phyloP scores from a whole-genome alignment of 2,797 vertebrate genomes.

The Acipenser oxyrinchus region DNA sequence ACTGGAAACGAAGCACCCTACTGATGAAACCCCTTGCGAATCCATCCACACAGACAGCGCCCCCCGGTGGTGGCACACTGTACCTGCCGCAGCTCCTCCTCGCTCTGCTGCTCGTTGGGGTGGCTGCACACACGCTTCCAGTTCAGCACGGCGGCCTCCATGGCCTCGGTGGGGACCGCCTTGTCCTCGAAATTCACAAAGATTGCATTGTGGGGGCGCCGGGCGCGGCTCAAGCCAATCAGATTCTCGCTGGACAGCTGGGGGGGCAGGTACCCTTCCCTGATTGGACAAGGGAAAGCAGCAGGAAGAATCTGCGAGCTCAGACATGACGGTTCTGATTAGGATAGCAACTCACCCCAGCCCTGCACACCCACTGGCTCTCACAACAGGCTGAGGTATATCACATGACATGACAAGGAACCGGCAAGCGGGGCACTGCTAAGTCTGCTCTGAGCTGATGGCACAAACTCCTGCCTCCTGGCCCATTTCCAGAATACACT shows the following conservation, averaged over 20 bases:
- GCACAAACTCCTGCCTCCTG: too few species aligned
- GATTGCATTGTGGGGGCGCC: slow-evolving; percentile 78
- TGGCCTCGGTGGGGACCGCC: slow-evolving; percentile 49
- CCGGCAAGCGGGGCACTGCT: not conserved
- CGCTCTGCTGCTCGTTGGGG: slow-evolving; percentile 48
- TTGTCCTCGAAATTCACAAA: slow-evolving; percentile 73
- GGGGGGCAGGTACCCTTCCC: slow-evolving; percentile 51
- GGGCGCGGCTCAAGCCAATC: slow-evolving; percentile 69
- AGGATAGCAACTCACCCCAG: not conserved
- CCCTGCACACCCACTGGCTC: not conserved
- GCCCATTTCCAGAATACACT: too few species aligned
- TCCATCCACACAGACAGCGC: too few species aligned
- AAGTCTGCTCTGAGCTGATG: too few species aligned
- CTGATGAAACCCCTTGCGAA: too few species aligned
- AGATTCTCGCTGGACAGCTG: slow-evolving; percentile 57
- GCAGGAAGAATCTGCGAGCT: not conserved
- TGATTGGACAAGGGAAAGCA: slow-evolving; percentile 23
- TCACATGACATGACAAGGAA: too few species aligned
- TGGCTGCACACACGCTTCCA: slow-evolving; percentile 65
- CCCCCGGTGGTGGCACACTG: not conserved
- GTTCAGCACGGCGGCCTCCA: slow-evolving; percentile 64
- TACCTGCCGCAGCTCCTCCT: slow-evolving; percentile 65
- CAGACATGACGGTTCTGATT: too few species aligned
- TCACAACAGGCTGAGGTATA: not conserved
- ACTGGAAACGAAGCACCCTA: too few species aligned